Evolutionary conservation across 2,888 invertebrate species (phyloP), one percentile per base, ranked within the genome.

Genomic region (Rugalucina vietnamica): DNA sequence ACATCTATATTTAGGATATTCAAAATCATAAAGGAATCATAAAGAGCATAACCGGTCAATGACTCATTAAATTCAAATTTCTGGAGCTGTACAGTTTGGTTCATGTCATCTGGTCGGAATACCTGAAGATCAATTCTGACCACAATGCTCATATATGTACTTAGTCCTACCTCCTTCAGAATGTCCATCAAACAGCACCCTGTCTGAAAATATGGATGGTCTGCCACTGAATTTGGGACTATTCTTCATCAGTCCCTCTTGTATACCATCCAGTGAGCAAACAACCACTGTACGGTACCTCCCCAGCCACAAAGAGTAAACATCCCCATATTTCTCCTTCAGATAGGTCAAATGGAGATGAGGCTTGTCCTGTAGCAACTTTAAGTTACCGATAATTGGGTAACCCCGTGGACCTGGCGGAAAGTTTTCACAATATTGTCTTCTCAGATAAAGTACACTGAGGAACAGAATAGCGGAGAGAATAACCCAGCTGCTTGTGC

Each of bases 241-340:
- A 18, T 86, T 80, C 12, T 86, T 81, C 4, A 88, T 77, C 24
- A 93, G 87, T 0, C 90, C 92, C 69, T 92, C 91, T 27, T 82
- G 37, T n/a, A 93, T 87, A 54, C 87, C 91, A 71, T 91, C 90
- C 36, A 90, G 69, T 3, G 91, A 91, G 74, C 89, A 89, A 3
- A 90, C 88, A 34, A 93, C 91, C 1, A 93, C 89, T 12, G 91
- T 82, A 27, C 83, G 82, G 34, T 90, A 79, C 39, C 85, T 85
- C 0, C 92, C 92, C 10, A 91, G 74, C 36, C 86, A 86, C n/a
- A 92, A 70, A 73, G 89, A 88, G 76, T 86, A 92, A 12, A 92
- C 81, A 81, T 92, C 89, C 1, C 93, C 93, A 81, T 92, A 92
- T n/a, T 80, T 78, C 18, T 89, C 88, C 54, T 86, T 90, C 32